Evolutionary conservation across 2,797 vertebrate genomes (phyloP), one percentile per base, ranked within the genome.

Genomic region (Sebastes oblongus): DNA sequence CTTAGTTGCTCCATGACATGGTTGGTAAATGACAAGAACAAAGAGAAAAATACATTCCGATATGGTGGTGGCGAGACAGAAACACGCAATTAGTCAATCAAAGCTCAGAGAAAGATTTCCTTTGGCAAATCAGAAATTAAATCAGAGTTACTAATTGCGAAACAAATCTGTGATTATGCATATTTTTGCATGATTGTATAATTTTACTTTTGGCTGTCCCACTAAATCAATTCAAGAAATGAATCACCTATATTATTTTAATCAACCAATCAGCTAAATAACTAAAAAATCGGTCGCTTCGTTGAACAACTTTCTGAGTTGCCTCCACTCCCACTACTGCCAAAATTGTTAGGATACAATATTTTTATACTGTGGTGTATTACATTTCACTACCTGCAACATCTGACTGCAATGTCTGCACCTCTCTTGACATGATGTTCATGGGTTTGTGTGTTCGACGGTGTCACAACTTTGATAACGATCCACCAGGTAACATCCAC

Each of bases 401-500:
- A 59, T 70, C 72, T 77, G 77, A 68, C 81, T 72, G 42, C n/a
- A 34, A 20, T 29, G 18, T 36, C 59, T 65, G 66, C 59, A 59
- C 56, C 24, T 66, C 39, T 83, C 42, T 46, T 70, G 34, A 77
- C 67, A 62, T 42, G 12, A 54, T 20, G 39, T 72, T 64, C 54
- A 54, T 78, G 75, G 52, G 55, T 79, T 68, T 80, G 27, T 75
- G 27, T 74, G 72, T 81, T 86, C 1, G 1, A 67, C 56, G 10
- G 34, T 72, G 72, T 69, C 65, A 39, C 72, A 60, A 16, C 86
- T 90, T 77, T 87, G 77, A 87, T 86, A 86, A 83, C 65, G 72
- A 88, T 86, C 82, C 72, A 76, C 61, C 72, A 58, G 58, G 46
- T 77, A 82, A 75, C 74, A 81, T 83, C 72, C 67, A 72, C 65